Conservation (phyloP, 2,888 invertebrate species). For the Polymixis flavicincta region DNA sequence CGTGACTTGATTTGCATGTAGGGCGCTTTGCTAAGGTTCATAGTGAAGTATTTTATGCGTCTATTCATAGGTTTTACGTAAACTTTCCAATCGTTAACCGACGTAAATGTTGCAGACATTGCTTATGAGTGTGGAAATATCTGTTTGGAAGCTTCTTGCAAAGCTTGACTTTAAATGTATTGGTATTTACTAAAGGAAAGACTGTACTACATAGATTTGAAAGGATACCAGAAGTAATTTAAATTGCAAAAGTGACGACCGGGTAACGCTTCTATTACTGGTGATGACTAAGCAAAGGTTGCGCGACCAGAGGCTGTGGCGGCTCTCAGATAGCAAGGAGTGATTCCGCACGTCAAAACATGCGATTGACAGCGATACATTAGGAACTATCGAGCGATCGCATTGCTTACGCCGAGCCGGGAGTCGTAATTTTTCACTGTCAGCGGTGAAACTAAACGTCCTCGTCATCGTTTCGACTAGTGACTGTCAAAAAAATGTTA, state of each 20-base stretch:
- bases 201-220: constrained; percentile 22
- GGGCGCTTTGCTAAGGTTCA: constrained; percentile 77
- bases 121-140: constrained; percentile 49
- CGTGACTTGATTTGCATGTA: constrained; percentile 89
- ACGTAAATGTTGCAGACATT: constrained; percentile 72
- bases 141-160: constrained; percentile 15
- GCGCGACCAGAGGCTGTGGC: constrained; percentile 70
- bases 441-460: constrained; percentile 85
- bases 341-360: constrained; percentile 87
- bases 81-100: constrained; percentile 70
- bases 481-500: constrained; percentile 87
- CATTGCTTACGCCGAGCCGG: constrained; percentile 79
- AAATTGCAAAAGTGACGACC: constrained; percentile 75
- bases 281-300: constrained; percentile 81
- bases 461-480: constrained; percentile 86
- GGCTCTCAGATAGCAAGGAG: constrained; percentile 80
- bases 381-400: constrained; percentile 87
- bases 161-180: constrained; percentile 7
- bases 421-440: constrained; percentile 89
- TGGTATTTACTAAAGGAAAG: constrained; percentile 2
- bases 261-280: constrained; percentile 78
- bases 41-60: constrained; percentile 79
- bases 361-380: constrained; percentile 89
- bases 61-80: constrained; percentile 81
- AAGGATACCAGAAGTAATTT: constrained; percentile 71